Evolutionary conservation across 2,888 invertebrate genomes (phyloP).

Genomic region (Mesopsocus fuscifrons): DNA sequence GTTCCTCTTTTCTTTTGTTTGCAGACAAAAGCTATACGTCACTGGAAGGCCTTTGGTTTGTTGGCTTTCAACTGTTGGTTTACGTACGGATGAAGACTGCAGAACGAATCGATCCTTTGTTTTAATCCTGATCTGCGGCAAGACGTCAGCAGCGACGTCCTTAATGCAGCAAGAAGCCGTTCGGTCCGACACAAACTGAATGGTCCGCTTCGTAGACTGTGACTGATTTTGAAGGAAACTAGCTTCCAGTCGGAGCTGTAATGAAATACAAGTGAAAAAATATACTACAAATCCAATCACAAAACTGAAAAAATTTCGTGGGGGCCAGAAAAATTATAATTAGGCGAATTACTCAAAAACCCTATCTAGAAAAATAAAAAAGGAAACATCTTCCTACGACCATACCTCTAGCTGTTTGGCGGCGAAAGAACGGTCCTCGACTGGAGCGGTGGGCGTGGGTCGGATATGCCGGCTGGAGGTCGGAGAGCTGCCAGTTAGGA

Average conservation of each 20-base stretch:
- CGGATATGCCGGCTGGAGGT: slow-evolving; percentile 46
- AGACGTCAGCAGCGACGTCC: slow-evolving; percentile 31
- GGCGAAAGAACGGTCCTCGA: too few species aligned
- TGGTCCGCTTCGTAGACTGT: slow-evolving; percentile 49
- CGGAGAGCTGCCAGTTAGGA: slow-evolving; percentile 28
- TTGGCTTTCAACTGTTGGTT: not conserved
- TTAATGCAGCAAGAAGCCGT: slow-evolving; percentile 58
- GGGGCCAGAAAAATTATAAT: too few species aligned
- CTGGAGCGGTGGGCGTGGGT: too few species aligned
- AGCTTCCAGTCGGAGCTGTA: slow-evolving; percentile 52
- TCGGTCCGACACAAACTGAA: slow-evolving; percentile 67
- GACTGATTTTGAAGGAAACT: slow-evolving; percentile 69
- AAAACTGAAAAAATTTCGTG: too few species aligned
- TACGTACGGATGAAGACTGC: too few species aligned
- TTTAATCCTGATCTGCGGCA: slow-evolving; percentile 28
- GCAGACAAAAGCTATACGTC: not conserved
- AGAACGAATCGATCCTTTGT: too few species aligned
- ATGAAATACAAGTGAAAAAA: too few species aligned
- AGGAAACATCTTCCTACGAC: too few species aligned
- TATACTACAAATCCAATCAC: too few species aligned
- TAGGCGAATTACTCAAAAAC: slow-evolving; percentile 10
- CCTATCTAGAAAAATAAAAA: slow-evolving; percentile 10
- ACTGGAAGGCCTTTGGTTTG: not conserved
- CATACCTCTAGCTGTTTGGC: too few species aligned
- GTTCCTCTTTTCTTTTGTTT: not conserved